Base-by-base conservation (phyloP, 1,140 invertebrate genomes). In the Calliopsis andreniformis region DNA sequence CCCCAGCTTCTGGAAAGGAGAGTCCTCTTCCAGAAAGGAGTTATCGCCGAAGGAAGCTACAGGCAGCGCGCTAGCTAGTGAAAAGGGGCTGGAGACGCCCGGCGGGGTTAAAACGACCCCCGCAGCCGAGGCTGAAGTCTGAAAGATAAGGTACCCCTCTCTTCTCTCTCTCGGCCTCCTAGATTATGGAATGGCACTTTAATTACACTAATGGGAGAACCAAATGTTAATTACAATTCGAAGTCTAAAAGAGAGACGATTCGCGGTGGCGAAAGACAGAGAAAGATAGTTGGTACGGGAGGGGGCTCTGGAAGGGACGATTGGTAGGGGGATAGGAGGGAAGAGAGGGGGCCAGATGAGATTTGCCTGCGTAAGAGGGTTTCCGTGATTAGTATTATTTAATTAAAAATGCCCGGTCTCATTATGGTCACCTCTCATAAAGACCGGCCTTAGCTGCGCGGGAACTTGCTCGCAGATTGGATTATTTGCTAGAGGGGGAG, bases 221-320 rank as follows among this genome's bases (percentile, higher is more conserved):
- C 94, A 94, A 94, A 94, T 94, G 94, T 94, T 94, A 94, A 94
- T 94, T 94, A 94, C 93, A 93, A 94, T 94, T 94, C 93, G 93
- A 94, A 94, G 93, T 93, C 93, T 91, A 93, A 93, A 93, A 93
- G 93, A 94, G 92, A 93, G 91, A 86, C 88, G 90, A 90, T 87
- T 86, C 85, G 89, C 89, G 90, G 35, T 55, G 53, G 18, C 32
- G 45, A 53, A 63, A 39, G 89, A 90, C 86, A 85, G 89, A 89
- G 89, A 85, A 56, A 45, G 66, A 58, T 59, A 51, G 56, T 1
- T 32, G 79, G 78, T 66, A 78, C 80, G 85, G 78, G 67, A 76
- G 76, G 80, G 76, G 77, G n/a, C n/a, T n/a, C n/a, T n/a, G 80
- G 43, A 35, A 25, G 62, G 35, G 23, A 55, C 43, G 68, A 76